Evolutionary conservation across 2,797 vertebrate genomes (phyloP).

Genomic region (Anguilla marmorata): DNA sequence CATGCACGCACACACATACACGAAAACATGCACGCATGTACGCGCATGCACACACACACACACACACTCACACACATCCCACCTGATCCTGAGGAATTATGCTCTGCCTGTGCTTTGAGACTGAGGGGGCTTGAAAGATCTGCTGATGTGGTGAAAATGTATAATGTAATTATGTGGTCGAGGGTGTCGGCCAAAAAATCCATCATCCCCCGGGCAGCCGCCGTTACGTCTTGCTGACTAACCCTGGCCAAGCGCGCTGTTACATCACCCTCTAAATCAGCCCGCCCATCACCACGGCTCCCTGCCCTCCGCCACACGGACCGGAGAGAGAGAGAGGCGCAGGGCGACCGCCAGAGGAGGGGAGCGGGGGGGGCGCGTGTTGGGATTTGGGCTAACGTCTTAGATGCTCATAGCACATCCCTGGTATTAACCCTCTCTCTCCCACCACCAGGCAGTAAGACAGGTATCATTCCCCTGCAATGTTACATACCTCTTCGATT

Average conservation of each 20-base stretch:
- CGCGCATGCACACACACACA: background rate
- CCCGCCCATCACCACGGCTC: constrained; percentile 49
- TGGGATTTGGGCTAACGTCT: constrained; percentile 3
- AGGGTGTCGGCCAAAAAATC: constrained; percentile 61
- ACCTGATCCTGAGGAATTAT: background rate
- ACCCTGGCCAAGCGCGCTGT: constrained; percentile 49
- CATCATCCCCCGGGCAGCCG: constrained; percentile 65
- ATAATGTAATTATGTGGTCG: constrained; percentile 72
- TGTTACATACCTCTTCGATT: constrained; percentile 28
- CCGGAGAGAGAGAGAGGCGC: background rate
- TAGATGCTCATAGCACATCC: constrained; percentile 1
- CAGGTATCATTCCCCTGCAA: constrained; percentile 37
- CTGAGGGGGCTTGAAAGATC: constrained; percentile 23
- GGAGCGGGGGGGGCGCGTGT: background rate
- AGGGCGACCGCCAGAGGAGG: background rate
- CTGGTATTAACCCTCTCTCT: background rate
- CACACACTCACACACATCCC: background rate
- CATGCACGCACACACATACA: background rate
- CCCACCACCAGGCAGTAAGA: background rate
- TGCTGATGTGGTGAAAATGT: constrained; percentile 75
- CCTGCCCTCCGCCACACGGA: constrained; percentile 52
- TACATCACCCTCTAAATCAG: constrained; percentile 60
- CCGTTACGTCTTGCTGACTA: constrained; percentile 65
- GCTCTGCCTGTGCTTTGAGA: background rate
- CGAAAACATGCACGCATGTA: background rate